Evolutionary conservation across 2,888 invertebrate species (phyloP), one percentile per base, ranked within the genome.

Genomic region (Acanthoscelides obtectus): DNA sequence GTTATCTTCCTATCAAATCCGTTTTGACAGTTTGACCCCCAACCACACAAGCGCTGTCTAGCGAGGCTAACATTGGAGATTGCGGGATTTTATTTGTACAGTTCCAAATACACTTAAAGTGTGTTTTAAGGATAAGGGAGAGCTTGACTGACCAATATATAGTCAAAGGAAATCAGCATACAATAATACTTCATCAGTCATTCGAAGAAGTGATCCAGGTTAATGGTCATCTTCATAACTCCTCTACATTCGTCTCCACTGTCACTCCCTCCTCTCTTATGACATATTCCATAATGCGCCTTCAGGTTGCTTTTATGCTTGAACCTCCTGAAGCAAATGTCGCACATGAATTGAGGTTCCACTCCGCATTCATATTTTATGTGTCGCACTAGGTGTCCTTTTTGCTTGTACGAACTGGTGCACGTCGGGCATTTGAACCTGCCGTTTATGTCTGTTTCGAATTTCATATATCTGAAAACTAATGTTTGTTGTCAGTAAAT

Each of bases 261-360:
- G 19, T 69, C 66, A 17, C 67, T 64, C 21, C 67, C 19, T 1
- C 63, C 69, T 20, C 20, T 20, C 22, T 86, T 87, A 72, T 85
- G 79, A 84, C 86, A 84, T 71, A 78, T 78, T 8, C 77, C 70
- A 66, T 77, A 78, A 75, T 88, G 88, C 21, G 86, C 81, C 73
- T 86, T 81, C n/a, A 88, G 80, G 77, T 88, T 88, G 75, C 86
- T 86, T 76, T 87, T 87, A 79, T 87, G 88, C 77, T 87, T 81
- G 76, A 80, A 83, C 72, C 77, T 79, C 73, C 78, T 86, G 73
- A 83, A 83, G 74, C 88, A 88, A 64, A 87, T 80, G 8, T 84
- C 84, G 73, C 88, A 88, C 73, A 86, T 85, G 76, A 87, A 88
- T 75, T 87, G 84, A 0, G 87, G 87, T 71, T 80, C 80, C 5